Evolutionary conservation across 2,113 vertebrate species (phyloP).

Genomic region (Gnathonemus echidnorhynchus): DNA sequence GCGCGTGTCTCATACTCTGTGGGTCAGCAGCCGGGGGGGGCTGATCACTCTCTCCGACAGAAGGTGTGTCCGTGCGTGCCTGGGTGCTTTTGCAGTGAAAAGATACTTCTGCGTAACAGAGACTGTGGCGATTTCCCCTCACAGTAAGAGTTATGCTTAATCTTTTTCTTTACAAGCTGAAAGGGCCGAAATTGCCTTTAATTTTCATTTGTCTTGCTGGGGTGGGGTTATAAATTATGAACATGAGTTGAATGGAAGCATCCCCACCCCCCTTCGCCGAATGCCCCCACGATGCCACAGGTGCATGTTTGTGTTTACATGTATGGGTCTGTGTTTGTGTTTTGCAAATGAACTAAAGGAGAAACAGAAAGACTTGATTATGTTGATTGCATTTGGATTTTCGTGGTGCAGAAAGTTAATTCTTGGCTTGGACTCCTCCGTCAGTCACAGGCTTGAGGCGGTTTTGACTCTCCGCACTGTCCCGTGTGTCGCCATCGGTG

Average conservation of each 20-base stretch:
- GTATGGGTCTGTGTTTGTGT: not conserved
- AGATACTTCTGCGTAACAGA: not conserved
- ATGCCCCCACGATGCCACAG: not conserved
- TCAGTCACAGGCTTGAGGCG: not conserved
- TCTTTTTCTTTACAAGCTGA: not conserved
- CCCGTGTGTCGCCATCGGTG: not conserved
- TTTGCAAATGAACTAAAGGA: not conserved
- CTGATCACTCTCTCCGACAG: too few relatives aligned
- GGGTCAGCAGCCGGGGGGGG: too few relatives aligned
- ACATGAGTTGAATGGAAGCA: not conserved
- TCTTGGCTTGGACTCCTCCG: not conserved
- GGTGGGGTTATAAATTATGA: not conserved
- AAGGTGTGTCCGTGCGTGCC: not conserved
- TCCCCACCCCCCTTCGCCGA: not conserved
- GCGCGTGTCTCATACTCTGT: too few relatives aligned
- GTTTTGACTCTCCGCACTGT: not conserved
- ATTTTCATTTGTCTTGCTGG: not conserved
- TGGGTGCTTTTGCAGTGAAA: not conserved
- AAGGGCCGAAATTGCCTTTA: not conserved
- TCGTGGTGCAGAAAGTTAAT: not conserved
- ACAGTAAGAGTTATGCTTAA: not conserved
- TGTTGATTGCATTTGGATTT: not conserved
- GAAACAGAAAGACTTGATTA: not conserved
- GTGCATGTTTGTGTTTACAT: not conserved
- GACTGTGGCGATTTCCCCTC: not conserved